phyloP scores from a whole-genome alignment of 2,113 vertebrate species.

The Eublepharis macularius region DNA sequence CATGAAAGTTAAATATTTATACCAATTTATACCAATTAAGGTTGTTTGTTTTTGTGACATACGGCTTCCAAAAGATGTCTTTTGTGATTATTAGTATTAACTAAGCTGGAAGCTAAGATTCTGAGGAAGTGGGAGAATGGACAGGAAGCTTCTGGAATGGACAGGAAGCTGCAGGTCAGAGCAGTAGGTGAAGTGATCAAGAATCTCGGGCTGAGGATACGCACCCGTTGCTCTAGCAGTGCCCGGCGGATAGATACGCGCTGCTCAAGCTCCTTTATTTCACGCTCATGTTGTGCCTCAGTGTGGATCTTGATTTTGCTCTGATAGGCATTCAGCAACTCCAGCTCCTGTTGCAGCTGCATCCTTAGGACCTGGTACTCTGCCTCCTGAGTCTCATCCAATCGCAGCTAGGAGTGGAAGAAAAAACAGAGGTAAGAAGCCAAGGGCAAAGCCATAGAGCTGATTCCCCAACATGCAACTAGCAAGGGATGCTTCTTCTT shows the following conservation, averaged over 20 bases:
- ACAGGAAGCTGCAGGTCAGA: not conserved
- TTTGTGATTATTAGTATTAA: not conserved
- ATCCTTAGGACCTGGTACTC: conserved; percentile 90
- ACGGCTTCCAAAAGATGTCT: not conserved
- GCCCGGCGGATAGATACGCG: conserved; percentile 90
- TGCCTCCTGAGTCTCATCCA: conserved; percentile 91
- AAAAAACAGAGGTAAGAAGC: not conserved
- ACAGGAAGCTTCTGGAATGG: not conserved
- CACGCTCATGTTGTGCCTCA: conserved; percentile 87
- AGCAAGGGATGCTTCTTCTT: not conserved
- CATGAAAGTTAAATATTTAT: not conserved
- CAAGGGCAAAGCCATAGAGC: not conserved
- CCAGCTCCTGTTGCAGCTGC: conserved; percentile 92
- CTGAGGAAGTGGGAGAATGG: not conserved
- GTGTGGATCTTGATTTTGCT: conserved; percentile 96
- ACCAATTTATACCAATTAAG: not conserved
- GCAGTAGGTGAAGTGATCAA: not conserved
- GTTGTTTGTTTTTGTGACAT: not conserved
- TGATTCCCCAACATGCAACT: not conserved
- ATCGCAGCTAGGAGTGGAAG: conserved; percentile 76
- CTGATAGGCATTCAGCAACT: conserved; percentile 92
- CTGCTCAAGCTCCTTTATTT: conserved; percentile 90
- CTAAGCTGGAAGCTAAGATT: not conserved
- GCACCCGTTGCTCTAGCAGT: conserved; percentile 88
- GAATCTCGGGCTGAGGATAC: not conserved